Conservation (phyloP, 2,113 vertebrate genomes). For the Notarius lentiginosus region DNA sequence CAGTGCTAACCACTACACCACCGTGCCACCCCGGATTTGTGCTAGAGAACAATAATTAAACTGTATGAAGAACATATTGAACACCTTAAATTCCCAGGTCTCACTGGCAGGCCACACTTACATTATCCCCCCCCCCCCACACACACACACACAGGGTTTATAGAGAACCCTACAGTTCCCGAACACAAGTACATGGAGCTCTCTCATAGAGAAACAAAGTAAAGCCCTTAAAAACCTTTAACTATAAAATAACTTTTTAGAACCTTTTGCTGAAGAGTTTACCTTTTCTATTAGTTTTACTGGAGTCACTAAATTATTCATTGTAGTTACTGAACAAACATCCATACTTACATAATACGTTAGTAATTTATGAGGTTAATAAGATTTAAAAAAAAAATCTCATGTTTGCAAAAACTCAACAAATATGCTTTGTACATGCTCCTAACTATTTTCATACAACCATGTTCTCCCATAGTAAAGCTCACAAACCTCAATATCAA, state of each 20-base stretch:
- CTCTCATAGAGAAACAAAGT: background rate
- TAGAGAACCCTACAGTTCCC: background rate
- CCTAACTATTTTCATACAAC: too few relatives aligned
- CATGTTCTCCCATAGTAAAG: background rate
- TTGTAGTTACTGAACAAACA: background rate
- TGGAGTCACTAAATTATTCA: background rate
- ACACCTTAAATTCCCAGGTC: background rate
- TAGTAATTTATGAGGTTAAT: background rate
- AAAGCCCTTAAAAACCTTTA: background rate
- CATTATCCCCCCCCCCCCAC: too few relatives aligned
- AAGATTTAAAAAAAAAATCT: background rate
- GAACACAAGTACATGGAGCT: background rate
- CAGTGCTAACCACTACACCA: too few relatives aligned
- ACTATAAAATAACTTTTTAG: background rate
- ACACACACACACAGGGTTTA: background rate
- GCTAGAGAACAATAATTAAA: background rate
- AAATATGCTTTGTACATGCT: background rate
- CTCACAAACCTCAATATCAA: background rate
- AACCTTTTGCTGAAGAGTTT: background rate
- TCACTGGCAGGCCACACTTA: background rate
- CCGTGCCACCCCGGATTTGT: background rate
- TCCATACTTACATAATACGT: background rate
- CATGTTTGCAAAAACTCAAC: background rate
- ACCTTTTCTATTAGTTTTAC: background rate
- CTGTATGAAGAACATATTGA: background rate